phyloP scores from a whole-genome alignment of 2,888 invertebrate genomes.

The Petrolisthes cinctipes region DNA sequence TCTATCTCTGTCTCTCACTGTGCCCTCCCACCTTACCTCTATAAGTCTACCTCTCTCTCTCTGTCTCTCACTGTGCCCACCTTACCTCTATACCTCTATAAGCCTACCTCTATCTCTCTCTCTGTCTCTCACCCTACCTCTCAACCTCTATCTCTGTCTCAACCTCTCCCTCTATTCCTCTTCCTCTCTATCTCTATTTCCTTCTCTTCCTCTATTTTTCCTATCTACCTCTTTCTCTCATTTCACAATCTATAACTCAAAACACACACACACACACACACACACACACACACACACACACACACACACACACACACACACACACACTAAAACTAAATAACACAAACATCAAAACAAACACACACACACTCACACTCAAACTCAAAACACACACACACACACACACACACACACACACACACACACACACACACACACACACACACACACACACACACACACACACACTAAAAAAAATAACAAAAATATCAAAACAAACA shows the following conservation, averaged over 20 bases:
- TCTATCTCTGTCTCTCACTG: background rate
- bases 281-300: too few relatives aligned
- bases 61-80: background rate
- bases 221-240: background rate
- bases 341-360: too few relatives aligned
- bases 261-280: too few relatives aligned
- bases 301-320: background rate
- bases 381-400: too few relatives aligned
- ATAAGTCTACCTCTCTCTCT: background rate
- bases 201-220: background rate
- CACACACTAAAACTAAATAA: too few relatives aligned
- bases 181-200: background rate
- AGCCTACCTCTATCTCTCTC: background rate
- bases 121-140: background rate
- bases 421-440: too few relatives aligned
- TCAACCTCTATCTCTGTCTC: background rate
- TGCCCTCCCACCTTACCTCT: background rate
- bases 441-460: background rate
- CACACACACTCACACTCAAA: too few relatives aligned
- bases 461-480: too few relatives aligned
- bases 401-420: background rate
- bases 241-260: too few relatives aligned
- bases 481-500: background rate
- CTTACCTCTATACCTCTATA: background rate
- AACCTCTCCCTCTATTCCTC: background rate